A percentile compares a stretch with the other conserved stretches of the same genome.
Conservation (phyloP, 2,113 vertebrate genomes). For the Odocoileus hemionus region DNA sequence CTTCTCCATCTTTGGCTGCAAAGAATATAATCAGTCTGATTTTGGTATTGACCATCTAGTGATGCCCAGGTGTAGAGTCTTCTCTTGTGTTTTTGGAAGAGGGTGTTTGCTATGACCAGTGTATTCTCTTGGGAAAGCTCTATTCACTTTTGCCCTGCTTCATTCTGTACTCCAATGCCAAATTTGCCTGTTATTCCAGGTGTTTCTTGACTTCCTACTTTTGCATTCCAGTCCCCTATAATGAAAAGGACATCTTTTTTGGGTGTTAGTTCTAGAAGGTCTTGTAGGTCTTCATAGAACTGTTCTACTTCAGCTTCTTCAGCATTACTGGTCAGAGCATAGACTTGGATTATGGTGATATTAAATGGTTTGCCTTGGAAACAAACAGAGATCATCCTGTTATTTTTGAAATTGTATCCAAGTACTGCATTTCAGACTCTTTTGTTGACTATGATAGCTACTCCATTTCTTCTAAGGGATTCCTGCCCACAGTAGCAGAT, state of each 20-base stretch:
- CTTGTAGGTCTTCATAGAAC: not conserved
- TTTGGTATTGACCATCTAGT: accelerated
- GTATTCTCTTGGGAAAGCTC: not conserved
- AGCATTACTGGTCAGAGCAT: not conserved
- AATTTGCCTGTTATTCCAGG: not conserved
- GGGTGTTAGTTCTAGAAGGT: not conserved
- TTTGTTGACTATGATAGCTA: not conserved
- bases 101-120: not conserved
- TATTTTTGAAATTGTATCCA: accelerated
- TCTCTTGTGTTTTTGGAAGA: not conserved
- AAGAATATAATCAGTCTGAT: not conserved
- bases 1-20: not conserved
- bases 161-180: not conserved
- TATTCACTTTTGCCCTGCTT: not conserved
- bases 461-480: not conserved
- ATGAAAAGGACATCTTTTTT: not conserved
- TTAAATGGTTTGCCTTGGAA: not conserved
- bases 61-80: not conserved
- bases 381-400: not conserved
- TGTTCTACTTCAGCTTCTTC: not conserved
- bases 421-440: not conserved
- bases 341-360: not conserved
- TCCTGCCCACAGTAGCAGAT: not conserved
- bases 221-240: not conserved
- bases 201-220: not conserved